A percentile compares a stretch with the other conserved stretches of the same genome.
These are phyloP conservation scores for Microplitis mediator DNA, from an alignment of 1,140 invertebrate species.

Conservation along the genomic window DNA sequence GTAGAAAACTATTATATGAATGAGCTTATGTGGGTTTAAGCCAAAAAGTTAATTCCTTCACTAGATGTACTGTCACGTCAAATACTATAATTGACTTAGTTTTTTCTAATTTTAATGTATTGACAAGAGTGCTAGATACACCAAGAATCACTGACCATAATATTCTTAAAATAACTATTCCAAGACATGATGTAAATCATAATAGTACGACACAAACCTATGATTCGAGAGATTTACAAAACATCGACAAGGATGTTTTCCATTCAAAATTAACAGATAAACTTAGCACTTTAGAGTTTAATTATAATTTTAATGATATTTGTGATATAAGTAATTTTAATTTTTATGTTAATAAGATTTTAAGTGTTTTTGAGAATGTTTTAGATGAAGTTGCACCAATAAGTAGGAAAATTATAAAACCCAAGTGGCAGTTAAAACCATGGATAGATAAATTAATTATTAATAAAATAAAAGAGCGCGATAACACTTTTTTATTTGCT, in stretches of 20 bases:
- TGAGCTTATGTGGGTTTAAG: not conserved
- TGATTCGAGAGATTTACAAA: not conserved
- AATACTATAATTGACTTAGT: constrained; percentile 18
- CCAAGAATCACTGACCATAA: constrained; percentile 24
- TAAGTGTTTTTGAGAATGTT: too few species aligned
- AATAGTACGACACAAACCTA: not conserved
- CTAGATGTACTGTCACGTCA: constrained; percentile 3
- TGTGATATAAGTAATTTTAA: too few species aligned
- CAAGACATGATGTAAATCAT: not conserved
- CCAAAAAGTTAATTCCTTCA: constrained; percentile 8
- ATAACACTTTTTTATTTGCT: too few species aligned
- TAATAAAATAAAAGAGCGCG: too few species aligned
- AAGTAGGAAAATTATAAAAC: too few species aligned
- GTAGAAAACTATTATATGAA: constrained; percentile 1
- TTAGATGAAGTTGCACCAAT: too few species aligned
- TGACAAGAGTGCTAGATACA: constrained; percentile 1
- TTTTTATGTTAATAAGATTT: too few species aligned
- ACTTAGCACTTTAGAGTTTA: too few species aligned
- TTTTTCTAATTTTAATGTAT: constrained; percentile 15
- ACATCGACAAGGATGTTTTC: not conserved
- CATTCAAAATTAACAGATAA: too few species aligned
- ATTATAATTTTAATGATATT: too few species aligned
- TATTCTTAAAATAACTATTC: not conserved
- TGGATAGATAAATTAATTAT: too few species aligned
- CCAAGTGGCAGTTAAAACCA: too few species aligned